phyloP scores from a whole-genome alignment of 1,140 invertebrate species.

The Diorhabda carinulata region DNA sequence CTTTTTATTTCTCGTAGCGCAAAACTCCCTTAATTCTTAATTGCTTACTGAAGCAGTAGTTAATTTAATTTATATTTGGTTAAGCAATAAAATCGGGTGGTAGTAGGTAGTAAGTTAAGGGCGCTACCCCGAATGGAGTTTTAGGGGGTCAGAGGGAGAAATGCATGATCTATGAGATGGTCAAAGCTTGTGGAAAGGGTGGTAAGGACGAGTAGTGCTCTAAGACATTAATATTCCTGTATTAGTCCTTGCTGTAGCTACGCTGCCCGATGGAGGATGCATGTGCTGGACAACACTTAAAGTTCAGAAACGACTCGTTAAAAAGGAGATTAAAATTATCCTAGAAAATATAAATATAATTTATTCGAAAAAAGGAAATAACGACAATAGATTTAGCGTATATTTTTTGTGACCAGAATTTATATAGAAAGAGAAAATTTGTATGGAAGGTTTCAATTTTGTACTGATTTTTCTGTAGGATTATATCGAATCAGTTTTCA shows the following conservation, averaged over 20 bases:
- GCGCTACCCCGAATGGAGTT: background rate
- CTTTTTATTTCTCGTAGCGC: constrained; percentile 42
- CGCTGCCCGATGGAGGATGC: constrained; percentile 22
- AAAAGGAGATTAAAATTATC: background rate
- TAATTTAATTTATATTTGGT: constrained; percentile 50
- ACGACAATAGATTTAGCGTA: too few species aligned
- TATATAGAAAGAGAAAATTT: too few species aligned
- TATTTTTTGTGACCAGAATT: too few species aligned
- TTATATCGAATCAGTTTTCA: too few species aligned
- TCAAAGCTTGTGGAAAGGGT: constrained; percentile 35
- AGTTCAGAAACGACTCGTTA: constrained; percentile 24
- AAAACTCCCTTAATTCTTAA: constrained; percentile 47
- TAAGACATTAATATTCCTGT: constrained; percentile 48
- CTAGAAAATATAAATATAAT: too few species aligned
- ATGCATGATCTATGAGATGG: constrained; percentile 44
- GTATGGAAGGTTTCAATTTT: too few species aligned
- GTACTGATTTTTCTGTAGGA: too few species aligned
- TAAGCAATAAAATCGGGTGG: constrained; percentile 47
- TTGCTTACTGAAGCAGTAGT: constrained; percentile 48
- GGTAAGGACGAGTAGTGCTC: constrained; percentile 43
- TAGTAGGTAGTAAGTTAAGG: constrained; percentile 23
- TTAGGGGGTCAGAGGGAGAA: constrained; percentile 10
- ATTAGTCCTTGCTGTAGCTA: constrained; percentile 17
- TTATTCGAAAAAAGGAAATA: too few species aligned
- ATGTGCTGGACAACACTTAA: constrained; percentile 40